Conservation (phyloP, 2,888 invertebrate genomes). For the Lathronympha strigana region DNA sequence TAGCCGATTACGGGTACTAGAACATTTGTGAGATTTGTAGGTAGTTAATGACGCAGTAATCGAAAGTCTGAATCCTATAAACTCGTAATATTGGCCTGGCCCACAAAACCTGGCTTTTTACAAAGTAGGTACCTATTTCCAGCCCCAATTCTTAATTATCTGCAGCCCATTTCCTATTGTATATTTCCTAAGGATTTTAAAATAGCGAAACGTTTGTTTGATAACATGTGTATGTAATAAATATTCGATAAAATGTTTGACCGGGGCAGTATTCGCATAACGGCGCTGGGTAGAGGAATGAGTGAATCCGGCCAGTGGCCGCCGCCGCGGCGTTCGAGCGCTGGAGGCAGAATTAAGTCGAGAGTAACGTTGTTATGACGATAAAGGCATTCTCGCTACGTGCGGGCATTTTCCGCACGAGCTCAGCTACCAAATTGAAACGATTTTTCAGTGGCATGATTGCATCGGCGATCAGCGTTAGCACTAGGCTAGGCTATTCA, state of each 20-base stretch:
- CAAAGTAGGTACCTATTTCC: neutral
- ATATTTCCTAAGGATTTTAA: no score
- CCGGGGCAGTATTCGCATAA: slow-evolving; percentile 7
- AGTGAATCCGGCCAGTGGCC: slow-evolving; percentile 63
- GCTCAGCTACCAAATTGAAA: slow-evolving; percentile 71
- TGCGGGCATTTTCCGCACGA: slow-evolving; percentile 69
- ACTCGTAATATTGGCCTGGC: no score
- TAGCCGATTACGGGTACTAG: neutral
- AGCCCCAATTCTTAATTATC: no score
- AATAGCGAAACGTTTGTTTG: no score
- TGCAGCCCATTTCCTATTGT: neutral
- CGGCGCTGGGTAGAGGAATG: slow-evolving; percentile 61
- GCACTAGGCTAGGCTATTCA: slow-evolving; percentile 62
- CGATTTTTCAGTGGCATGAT: slow-evolving; percentile 75
- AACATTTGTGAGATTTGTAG: neutral
- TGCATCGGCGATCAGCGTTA: slow-evolving; percentile 66
- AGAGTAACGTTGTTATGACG: slow-evolving; percentile 78
- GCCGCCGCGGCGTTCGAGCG: slow-evolving; percentile 44
- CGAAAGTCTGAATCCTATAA: neutral
- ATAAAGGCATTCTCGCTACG: slow-evolving; percentile 73
- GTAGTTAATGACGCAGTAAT: no score
- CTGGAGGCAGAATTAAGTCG: slow-evolving; percentile 78
- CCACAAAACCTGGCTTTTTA: neutral
- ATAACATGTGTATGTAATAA: neutral
- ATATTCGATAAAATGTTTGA: slow-evolving; percentile 1